These are phyloP conservation scores for Lithobates pipiens DNA, from an alignment of 2,797 vertebrate species.

Conservation along the genomic window DNA sequence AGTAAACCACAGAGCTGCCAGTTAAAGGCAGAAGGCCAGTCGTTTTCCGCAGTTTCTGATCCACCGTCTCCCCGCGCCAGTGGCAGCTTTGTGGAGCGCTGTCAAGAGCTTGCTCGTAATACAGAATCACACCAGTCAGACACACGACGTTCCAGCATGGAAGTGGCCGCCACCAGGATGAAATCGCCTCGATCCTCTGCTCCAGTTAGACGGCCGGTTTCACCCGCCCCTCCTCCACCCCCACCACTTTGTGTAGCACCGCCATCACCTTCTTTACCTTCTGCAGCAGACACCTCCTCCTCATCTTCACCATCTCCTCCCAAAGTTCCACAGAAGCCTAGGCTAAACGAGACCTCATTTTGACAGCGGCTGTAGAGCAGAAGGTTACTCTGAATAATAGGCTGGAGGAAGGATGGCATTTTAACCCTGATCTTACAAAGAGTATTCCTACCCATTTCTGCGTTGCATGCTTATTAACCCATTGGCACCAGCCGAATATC, in stretches of 20 bases:
- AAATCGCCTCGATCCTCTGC: constrained; percentile 53
- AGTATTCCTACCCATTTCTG: neutral
- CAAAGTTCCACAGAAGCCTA: constrained; percentile 71
- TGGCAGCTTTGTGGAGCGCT: constrained; percentile 88
- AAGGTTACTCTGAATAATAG: neutral
- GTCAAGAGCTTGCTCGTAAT: constrained; percentile 85
- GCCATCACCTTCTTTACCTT: constrained; percentile 61
- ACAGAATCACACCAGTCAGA: constrained; percentile 64
- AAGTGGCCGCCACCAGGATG: constrained; percentile 65
- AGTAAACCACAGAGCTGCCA: constrained; percentile 35
- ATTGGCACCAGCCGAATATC: too few relatives aligned
- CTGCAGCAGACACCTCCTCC: constrained; percentile 3
- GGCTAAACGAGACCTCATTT: constrained; percentile 89
- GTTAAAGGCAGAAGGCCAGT: constrained; percentile 51
- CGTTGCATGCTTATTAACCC: too few relatives aligned
- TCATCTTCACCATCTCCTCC: constrained; percentile 22
- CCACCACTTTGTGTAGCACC: constrained; percentile 57
- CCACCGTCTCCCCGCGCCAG: constrained; percentile 21
- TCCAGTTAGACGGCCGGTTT: constrained; percentile 64
- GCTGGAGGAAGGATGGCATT: neutral
- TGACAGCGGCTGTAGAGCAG: constrained; percentile 56
- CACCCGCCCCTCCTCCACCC: constrained; percentile 34
- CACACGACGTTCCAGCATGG: constrained; percentile 70
- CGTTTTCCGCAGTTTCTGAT: constrained; percentile 25
- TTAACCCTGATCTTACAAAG: neutral